Evolutionary conservation across 2,888 invertebrate genomes (phyloP).

Genomic region (Aleiodes testaceus): DNA sequence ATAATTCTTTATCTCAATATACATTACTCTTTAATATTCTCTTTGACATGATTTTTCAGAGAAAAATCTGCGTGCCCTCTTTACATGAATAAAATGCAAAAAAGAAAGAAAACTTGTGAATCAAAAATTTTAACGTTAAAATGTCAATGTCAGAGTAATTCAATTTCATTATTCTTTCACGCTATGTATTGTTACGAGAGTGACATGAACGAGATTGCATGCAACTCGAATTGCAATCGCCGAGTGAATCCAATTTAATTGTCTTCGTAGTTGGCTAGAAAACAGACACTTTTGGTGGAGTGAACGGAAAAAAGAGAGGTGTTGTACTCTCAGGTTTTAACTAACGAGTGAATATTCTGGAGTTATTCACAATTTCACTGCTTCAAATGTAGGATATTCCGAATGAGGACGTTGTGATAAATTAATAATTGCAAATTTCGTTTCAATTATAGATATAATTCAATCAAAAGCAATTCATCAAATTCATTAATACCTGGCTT

Average conservation of each 20-base stretch:
- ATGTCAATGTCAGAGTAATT: conserved; percentile 39
- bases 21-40: conserved; percentile 14
- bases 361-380: not conserved
- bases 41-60: conserved; percentile 3
- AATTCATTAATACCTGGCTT: too few relatives aligned
- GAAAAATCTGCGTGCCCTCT: not conserved
- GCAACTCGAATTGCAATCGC: conserved; percentile 40
- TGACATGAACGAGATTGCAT: conserved; percentile 54
- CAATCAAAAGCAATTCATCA: too few relatives aligned
- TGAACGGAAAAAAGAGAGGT: not conserved
- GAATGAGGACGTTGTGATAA: not conserved
- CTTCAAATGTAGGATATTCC: not conserved
- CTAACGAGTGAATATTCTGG: conserved; percentile 12
- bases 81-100: too few relatives aligned
- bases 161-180: conserved; percentile 43
- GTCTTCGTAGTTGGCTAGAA: conserved; percentile 36
- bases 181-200: conserved; percentile 34
- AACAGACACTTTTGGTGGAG: conserved; percentile 51
- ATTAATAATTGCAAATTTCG: not conserved
- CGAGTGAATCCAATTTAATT: conserved; percentile 52
- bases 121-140: conserved; percentile 24
- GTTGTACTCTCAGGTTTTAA: conserved; percentile 19
- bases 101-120: not conserved
- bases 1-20: not conserved
- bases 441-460: too few relatives aligned